phyloP scores from a whole-genome alignment of 2,888 invertebrate genomes.

The Pycnomerus fuliginosus region DNA sequence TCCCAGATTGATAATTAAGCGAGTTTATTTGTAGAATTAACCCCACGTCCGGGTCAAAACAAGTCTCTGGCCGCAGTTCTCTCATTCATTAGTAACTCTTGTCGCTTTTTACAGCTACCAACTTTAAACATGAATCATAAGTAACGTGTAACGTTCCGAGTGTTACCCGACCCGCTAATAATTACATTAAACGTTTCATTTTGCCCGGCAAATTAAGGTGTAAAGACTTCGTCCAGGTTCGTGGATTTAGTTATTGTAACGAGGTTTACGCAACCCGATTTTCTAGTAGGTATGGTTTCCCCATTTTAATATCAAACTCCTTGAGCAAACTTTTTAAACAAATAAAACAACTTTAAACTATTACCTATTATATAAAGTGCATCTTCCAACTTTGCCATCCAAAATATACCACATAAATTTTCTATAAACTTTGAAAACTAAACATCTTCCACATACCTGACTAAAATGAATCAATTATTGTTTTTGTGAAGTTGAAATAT shows the following conservation, averaged over 20 bases:
- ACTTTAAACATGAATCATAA: slow-evolving; percentile 36
- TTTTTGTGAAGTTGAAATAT: too few species aligned
- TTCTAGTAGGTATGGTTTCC: too few species aligned
- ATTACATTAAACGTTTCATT: slow-evolving; percentile 36
- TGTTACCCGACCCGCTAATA: slow-evolving; percentile 30
- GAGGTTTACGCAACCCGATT: slow-evolving; percentile 17
- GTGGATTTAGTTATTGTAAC: slow-evolving; percentile 18
- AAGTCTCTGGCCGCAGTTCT: slow-evolving; percentile 31
- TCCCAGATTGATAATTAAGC: slow-evolving; percentile 35
- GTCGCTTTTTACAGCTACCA: slow-evolving; percentile 33
- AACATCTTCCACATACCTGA: slow-evolving; percentile 7
- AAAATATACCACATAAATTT: slow-evolving; percentile 8
- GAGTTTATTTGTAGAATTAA: slow-evolving; percentile 38
- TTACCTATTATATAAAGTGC: slow-evolving; percentile 9
- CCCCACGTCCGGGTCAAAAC: slow-evolving; percentile 38
- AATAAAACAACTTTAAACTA: slow-evolving; percentile 12
- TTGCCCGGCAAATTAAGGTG: slow-evolving; percentile 27
- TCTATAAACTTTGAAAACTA: slow-evolving; percentile 1
- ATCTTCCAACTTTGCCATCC: slow-evolving; percentile 1
- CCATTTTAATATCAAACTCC: too few species aligned
- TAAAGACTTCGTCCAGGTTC: slow-evolving; percentile 21
- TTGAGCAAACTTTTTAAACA: slow-evolving; percentile 10
- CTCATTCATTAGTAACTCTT: slow-evolving; percentile 34
- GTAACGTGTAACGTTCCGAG: slow-evolving; percentile 30
- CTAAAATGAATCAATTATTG: too few species aligned